Percentiles rank a stretch among this genome's conserved stretches.
Evolutionary conservation across 2,113 vertebrate genomes (phyloP).

Genomic region (Rhineura floridana): DNA sequence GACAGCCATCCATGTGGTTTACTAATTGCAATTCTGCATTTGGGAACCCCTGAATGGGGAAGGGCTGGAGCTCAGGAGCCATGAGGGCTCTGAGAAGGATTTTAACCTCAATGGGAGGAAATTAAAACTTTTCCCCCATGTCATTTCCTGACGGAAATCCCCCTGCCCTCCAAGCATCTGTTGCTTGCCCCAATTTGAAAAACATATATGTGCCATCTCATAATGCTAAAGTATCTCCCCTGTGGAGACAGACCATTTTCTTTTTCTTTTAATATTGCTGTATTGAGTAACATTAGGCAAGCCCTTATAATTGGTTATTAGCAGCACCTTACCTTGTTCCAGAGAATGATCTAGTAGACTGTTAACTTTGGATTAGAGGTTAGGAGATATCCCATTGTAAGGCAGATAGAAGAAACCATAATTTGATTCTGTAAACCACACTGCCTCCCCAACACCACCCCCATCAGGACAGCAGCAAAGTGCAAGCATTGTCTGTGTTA

Average conservation of each 20-base stretch:
- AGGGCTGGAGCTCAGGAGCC: no score
- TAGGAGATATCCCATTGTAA: conserved; percentile 68
- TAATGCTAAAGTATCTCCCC: not conserved
- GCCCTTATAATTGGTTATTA: conserved; percentile 17
- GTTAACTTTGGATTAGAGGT: conserved; percentile 70
- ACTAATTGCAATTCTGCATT: fast-evolving
- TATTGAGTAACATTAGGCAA: conserved; percentile 60
- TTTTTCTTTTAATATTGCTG: conserved; percentile 28
- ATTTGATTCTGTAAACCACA: conserved; percentile 65
- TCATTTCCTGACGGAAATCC: no score
- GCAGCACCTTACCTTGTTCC: conserved; percentile 69
- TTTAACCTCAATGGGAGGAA: no score
- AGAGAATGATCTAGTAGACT: conserved; percentile 61
- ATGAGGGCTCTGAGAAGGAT: no score
- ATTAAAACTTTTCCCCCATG: no score
- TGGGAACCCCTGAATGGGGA: no score
- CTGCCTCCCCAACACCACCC: conserved; percentile 50
- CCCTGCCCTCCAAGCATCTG: no score
- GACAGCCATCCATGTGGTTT: conserved; percentile 4
- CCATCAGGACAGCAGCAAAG: conserved; percentile 51
- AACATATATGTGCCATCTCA: not conserved
- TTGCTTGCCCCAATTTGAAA: not conserved
- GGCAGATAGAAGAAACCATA: conserved; percentile 58
- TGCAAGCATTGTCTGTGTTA: conserved; percentile 35
- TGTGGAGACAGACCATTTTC: not conserved